These are phyloP conservation scores for Elephantulus edwardii DNA, from an alignment of 2,113 vertebrate species.

Conservation along the genomic window DNA sequence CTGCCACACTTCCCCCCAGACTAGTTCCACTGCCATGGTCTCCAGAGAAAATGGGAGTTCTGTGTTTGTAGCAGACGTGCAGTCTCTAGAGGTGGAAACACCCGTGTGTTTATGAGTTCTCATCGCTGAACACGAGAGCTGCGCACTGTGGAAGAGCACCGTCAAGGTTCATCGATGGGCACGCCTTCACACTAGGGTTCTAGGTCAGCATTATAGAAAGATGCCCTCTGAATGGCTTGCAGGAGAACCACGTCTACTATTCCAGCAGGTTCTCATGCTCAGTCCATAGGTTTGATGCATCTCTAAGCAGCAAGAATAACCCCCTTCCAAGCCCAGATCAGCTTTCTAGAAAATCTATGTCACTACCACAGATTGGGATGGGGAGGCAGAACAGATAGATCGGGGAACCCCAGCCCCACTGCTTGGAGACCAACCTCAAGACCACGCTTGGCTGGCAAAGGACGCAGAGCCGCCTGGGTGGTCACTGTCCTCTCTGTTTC, in stretches of 20 bases:
- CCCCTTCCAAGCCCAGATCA: background rate
- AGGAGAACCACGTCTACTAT: background rate
- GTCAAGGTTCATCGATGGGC: background rate
- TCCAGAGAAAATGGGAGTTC: background rate
- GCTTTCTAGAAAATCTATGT: background rate
- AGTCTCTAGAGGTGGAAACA: background rate
- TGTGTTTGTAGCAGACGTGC: background rate
- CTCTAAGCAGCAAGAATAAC: background rate
- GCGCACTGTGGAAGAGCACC: background rate
- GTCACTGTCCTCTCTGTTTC: background rate
- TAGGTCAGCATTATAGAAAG: background rate
- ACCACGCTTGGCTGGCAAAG: fast-evolving
- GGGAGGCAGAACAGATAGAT: background rate
- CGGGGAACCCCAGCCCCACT: background rate
- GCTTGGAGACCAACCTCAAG: background rate
- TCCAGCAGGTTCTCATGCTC: background rate
- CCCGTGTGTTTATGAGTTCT: background rate
- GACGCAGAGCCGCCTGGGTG: background rate
- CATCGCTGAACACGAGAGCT: background rate
- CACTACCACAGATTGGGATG: background rate
- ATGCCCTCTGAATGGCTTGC: fast-evolving
- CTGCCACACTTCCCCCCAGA: fast-evolving
- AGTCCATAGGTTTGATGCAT: background rate
- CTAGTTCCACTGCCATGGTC: background rate
- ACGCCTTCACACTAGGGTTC: background rate